A percentile compares a stretch with the other conserved stretches of the same genome.
Conservation (phyloP, 2,113 vertebrate species). For the Triplophysa tibetana region DNA sequence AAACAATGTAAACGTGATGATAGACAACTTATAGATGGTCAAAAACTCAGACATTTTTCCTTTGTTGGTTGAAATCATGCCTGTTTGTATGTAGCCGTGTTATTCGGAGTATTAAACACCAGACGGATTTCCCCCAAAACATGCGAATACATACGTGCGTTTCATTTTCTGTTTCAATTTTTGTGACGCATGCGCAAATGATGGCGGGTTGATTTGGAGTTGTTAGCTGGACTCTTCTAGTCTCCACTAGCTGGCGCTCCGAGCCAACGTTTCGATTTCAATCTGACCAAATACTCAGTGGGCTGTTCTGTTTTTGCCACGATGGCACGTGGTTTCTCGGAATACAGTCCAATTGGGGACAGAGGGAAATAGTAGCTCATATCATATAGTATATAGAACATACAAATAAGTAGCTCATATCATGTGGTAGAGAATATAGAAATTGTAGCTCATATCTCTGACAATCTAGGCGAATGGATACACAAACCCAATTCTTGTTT, state of each 20-base stretch:
- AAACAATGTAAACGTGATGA: slow-evolving; percentile 51
- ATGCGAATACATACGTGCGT: background rate
- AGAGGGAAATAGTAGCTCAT: background rate
- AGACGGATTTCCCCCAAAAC: slow-evolving; percentile 2
- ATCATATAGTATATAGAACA: no score
- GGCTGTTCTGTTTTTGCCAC: background rate
- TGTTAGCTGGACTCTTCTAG: no score
- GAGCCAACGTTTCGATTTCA: background rate
- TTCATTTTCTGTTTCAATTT: slow-evolving; percentile 1
- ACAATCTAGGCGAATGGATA: no score
- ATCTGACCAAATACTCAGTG: no score
- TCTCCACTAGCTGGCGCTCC: background rate
- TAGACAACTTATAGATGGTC: slow-evolving; percentile 53
- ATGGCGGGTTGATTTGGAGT: no score
- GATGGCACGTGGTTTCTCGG: background rate
- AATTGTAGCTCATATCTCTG: no score
- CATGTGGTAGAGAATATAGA: no score
- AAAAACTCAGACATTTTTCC: slow-evolving; percentile 55
- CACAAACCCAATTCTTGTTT: no score
- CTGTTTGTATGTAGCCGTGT: background rate
- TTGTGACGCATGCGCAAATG: background rate
- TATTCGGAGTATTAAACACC: background rate
- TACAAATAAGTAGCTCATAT: no score
- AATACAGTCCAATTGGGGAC: background rate
- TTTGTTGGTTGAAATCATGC: background rate